Conservation (phyloP, 2,113 vertebrate genomes). For the Scortum barcoo region DNA sequence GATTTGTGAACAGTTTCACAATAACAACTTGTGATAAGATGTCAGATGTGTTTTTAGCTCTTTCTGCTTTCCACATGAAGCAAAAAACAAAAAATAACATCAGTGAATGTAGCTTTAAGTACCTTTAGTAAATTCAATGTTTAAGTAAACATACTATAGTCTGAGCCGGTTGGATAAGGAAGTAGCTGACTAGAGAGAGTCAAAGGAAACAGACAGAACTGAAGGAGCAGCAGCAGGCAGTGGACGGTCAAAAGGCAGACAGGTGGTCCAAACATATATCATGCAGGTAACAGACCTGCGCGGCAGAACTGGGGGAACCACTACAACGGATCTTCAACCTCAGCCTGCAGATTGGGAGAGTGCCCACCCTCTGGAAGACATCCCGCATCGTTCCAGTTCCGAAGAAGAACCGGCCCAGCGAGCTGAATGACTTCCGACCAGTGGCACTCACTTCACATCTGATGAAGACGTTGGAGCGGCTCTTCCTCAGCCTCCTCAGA, state of each 20-base stretch:
- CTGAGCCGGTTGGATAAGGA: neutral
- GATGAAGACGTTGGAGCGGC: too few species aligned
- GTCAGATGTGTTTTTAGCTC: neutral
- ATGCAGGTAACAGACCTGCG: constrained; percentile 10
- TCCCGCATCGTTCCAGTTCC: too few species aligned
- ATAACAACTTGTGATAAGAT: neutral
- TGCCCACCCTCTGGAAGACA: too few species aligned
- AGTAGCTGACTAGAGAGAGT: neutral
- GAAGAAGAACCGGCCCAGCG: too few species aligned
- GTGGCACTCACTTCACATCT: too few species aligned
- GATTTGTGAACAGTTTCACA: neutral
- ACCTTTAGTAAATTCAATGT: neutral
- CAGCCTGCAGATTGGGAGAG: too few species aligned
- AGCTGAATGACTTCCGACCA: too few species aligned
- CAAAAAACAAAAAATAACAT: neutral
- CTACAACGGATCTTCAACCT: too few species aligned
- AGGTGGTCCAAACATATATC: constrained; percentile 24
- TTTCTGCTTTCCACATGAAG: too few species aligned
- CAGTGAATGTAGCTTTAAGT: too few species aligned
- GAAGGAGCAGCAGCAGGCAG: neutral
- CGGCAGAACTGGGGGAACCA: too few species aligned
- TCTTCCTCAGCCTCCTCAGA: too few species aligned
- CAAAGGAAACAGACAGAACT: neutral
- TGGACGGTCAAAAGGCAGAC: constrained; percentile 17
- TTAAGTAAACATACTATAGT: neutral